Base-by-base conservation (phyloP, 2,797 vertebrate genomes). In the Stomatorhinus walkeri region DNA sequence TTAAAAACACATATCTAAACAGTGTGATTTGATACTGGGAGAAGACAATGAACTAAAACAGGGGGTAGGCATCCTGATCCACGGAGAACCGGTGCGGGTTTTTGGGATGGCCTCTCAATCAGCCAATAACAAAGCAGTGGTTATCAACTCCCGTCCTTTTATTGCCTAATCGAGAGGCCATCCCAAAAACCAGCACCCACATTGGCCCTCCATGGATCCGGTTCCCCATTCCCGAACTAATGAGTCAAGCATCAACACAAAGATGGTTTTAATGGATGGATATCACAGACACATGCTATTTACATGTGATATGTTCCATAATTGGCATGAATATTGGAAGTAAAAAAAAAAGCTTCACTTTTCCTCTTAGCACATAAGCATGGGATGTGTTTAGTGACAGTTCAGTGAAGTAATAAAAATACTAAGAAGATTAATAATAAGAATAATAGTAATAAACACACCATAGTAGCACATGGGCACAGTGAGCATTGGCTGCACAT, bases 401-500 rank as follows among this genome's bases (percentile, higher is more conserved):
- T 46, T 28, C 8, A 51, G n/a, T 51, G 19, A 84, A 22, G 22
- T 40, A 36, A 16, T 76, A 36, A 40, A 19, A 36, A 76, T 19
- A 36, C 40, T 76, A 52, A 52, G 1, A 51, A 51, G 49, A 51
- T 51, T 76, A 36, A 76, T 40, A 32, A 72, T 2, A 19, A 76
- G 16, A 36, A 76, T 19, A 40, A 43, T 4, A 19, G 9, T n/a
- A 40, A 40, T n/a, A 40, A 79, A n/a, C 72, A 79, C 12, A 14
- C 14, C 72, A 79, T 28, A 43, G 72, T 19, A 79, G 12, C 36
- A 79, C 72, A 79, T 43, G 14, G 72, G 36, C 19, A 40, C n/a
- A 36, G 19, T n/a, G 36, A 40, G 72, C 72, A 79, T 48, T 49
- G 24, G 2, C 22, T 24, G 56, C 54, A 88, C 54, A 64, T 93